Base-by-base conservation (phyloP, 2,113 vertebrate species). In the Terrapene triunguis region DNA sequence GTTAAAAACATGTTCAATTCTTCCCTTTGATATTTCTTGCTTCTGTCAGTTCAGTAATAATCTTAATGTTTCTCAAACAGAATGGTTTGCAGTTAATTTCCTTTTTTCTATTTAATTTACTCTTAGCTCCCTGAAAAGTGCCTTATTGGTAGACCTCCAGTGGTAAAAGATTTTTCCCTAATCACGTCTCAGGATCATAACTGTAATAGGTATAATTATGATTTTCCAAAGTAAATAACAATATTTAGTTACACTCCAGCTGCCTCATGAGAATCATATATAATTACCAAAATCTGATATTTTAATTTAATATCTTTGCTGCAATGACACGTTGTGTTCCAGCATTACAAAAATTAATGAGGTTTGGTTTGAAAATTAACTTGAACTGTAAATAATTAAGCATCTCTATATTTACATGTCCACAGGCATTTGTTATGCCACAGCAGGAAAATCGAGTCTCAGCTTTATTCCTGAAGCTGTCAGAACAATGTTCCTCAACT, bases 181-280 rank as follows among this genome's bases (percentile, higher is more conserved):
- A 94, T 72, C 0, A 0, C n/a, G 29, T 83, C 88, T 87, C 78
- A 69, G 42, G n/a, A 92, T 91, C 84, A 92, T 82, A 95, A 89
- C 27, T 54, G 32, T 82, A 83, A 81, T 74, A 91, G 25, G 5
- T 91, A 17, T 82, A 91, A 96, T 96, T 87, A 92, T 35, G 59
- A 88, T 88, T 84, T 85, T 90, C n/a, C n/a, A 80, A 92, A 94
- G 81, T 86, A 95, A 97, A 97, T 94, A 95, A 93, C 55, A 92
- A 93, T 84, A 92, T 93, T 95, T 94, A 89, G 78, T 91, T 96
- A 90, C 42, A 80, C 55, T 90, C 89, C 80, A 44, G 51, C 80
- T 96, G 44, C 74, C 93, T 97, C 89, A 53, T 42, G 27, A 91
- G 84, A 94, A 87, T 94, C 86, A 91, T n/a, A 92, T 38, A 47